Conservation (phyloP, 2,113 vertebrate genomes). For the Solea senegalensis region DNA sequence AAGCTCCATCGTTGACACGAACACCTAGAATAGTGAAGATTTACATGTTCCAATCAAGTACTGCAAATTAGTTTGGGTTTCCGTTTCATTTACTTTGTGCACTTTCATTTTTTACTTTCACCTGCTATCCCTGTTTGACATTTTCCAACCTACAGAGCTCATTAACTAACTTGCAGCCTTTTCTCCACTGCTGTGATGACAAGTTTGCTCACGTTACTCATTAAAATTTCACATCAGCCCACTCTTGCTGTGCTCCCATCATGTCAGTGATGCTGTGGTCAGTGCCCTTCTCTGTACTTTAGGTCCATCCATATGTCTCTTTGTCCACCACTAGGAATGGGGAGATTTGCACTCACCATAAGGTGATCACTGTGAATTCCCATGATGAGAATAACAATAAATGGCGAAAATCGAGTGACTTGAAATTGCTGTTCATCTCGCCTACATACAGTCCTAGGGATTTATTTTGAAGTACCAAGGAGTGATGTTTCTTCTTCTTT, state of each 20-base stretch:
- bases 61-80: neutral
- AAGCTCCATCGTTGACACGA: neutral
- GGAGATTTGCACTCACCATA: too few relatives aligned
- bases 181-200: conserved; percentile 32
- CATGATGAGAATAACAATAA: too few relatives aligned
- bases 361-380: too few relatives aligned
- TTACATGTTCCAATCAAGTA: neutral
- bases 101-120: conserved; percentile 1
- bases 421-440: too few relatives aligned
- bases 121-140: conserved; percentile 28
- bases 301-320: neutral
- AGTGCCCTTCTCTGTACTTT: neutral
- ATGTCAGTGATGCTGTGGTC: conserved; percentile 10
- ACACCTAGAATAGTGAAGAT: neutral
- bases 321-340: neutral
- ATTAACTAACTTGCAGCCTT: conserved; percentile 43
- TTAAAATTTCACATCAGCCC: conserved; percentile 36
- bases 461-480: too few relatives aligned
- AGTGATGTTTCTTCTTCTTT: too few relatives aligned
- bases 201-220: conserved; percentile 40
- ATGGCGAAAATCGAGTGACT: too few relatives aligned
- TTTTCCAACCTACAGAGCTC: conserved; percentile 42
- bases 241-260: conserved; percentile 10
- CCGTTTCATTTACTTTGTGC: neutral
- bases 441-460: too few relatives aligned